A percentile compares a stretch with the other conserved stretches of the same genome.
These are phyloP conservation scores for Kryptolebias ocellatus DNA, from an alignment of 2,797 vertebrate species.

Conservation along the genomic window DNA sequence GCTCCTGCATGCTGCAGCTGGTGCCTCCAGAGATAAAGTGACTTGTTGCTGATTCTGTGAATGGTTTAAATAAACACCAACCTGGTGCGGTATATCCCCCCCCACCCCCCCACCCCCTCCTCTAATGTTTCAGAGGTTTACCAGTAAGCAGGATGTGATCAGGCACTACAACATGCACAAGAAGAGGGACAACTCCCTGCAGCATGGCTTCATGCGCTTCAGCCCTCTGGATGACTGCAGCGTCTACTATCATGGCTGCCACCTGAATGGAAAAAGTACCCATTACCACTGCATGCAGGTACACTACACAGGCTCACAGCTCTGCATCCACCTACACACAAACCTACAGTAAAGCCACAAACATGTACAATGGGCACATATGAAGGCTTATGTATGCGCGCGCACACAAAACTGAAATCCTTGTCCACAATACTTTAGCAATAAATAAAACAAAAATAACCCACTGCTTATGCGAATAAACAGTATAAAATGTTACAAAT, in stretches of 20 bases:
- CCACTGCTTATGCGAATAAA: not conserved
- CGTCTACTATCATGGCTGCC: slow-evolving; percentile 98
- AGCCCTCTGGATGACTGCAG: slow-evolving; percentile 99
- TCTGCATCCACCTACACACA: slow-evolving; percentile 37
- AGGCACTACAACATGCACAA: slow-evolving; percentile 99
- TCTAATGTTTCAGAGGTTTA: slow-evolving; percentile 91
- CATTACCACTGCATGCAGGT: slow-evolving; percentile 99
- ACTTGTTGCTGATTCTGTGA: slow-evolving; percentile 82
- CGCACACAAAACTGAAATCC: slow-evolving; percentile 9
- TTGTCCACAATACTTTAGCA: not conserved
- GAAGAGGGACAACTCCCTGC: slow-evolving; percentile 98
- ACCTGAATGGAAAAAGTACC: slow-evolving; percentile 99
- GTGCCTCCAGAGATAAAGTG: slow-evolving; percentile 82
- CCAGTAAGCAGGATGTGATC: slow-evolving; percentile 99
- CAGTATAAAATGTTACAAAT: not conserved
- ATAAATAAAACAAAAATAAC: slow-evolving; percentile 16
- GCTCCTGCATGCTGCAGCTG: slow-evolving; percentile 80
- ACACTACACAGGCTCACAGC: slow-evolving; percentile 53
- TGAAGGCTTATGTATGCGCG: slow-evolving; percentile 13
- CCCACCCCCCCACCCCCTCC: slow-evolving; percentile 25
- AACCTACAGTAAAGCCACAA: slow-evolving; percentile 35
- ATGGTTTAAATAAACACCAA: slow-evolving; percentile 78
- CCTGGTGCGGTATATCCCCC: slow-evolving; percentile 77
- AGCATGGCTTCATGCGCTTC: slow-evolving; percentile 99
- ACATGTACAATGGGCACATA: slow-evolving; percentile 17